phyloP scores from a whole-genome alignment of 2,113 vertebrate genomes.

The Megaceryle maxima region DNA sequence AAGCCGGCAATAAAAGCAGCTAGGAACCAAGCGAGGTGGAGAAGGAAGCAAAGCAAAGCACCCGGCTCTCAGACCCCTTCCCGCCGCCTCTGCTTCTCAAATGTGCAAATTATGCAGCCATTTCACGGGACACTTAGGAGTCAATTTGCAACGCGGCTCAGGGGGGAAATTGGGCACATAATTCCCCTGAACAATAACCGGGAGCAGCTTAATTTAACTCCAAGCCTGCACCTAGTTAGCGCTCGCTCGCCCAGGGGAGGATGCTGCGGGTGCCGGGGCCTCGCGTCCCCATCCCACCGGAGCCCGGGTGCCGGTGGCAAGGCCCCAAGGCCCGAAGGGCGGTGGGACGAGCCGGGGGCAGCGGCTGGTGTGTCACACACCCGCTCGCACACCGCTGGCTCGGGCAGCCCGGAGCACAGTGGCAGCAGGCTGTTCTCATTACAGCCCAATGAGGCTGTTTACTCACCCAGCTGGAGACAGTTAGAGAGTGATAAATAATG shows the following conservation, averaged over 20 bases:
- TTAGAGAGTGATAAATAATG: constrained; percentile 89
- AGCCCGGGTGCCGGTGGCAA: background rate
- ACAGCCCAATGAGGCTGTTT: constrained; percentile 91
- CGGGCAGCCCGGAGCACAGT: constrained; percentile 74
- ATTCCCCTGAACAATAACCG: constrained; percentile 61
- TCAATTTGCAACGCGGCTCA: constrained; percentile 68
- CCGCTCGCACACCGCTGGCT: constrained; percentile 44
- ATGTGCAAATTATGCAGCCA: constrained; percentile 53
- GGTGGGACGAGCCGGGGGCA: no score
- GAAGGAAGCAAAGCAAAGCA: background rate
- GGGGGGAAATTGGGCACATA: constrained; percentile 70
- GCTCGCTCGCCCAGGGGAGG: constrained; percentile 15
- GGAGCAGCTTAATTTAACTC: constrained; percentile 42
- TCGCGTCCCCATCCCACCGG: fast-evolving
- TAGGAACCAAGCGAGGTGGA: fast-evolving
- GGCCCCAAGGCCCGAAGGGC: background rate
- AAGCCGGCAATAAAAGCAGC: background rate
- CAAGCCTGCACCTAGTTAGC: constrained; percentile 33
- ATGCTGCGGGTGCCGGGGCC: background rate
- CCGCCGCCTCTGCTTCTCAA: background rate
- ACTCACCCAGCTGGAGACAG: constrained; percentile 89
- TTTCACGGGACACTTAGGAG: constrained; percentile 75
- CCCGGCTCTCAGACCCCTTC: background rate
- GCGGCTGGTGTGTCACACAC: background rate
- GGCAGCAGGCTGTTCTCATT: constrained; percentile 87